phyloP scores from a whole-genome alignment of 2,888 invertebrate species.

The Lepeophtheirus nordmannii region DNA sequence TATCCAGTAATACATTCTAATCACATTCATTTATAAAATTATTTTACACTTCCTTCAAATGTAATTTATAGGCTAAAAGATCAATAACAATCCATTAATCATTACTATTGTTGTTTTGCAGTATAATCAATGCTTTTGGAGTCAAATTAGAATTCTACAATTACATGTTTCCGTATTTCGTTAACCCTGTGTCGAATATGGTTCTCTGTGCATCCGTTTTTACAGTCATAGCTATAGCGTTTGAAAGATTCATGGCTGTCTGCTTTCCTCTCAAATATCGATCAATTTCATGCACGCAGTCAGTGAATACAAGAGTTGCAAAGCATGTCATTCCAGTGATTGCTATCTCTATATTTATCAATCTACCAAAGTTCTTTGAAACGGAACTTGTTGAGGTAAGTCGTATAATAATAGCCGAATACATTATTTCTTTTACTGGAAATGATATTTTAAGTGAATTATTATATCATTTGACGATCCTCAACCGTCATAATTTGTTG shows the following conservation, averaged over 20 bases:
- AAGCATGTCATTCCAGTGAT: slow-evolving; percentile 13
- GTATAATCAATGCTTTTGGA: neutral
- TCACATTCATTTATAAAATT: too few relatives aligned
- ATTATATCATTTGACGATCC: too few relatives aligned
- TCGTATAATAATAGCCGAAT: neutral
- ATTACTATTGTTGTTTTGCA: neutral
- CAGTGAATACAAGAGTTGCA: neutral
- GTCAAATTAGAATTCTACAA: neutral
- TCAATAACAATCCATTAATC: neutral
- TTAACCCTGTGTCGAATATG: slow-evolving; percentile 15
- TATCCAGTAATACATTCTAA: too few relatives aligned
- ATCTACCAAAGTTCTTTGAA: slow-evolving; percentile 19
- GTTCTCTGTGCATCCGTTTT: slow-evolving; percentile 10
- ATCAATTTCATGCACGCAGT: slow-evolving; percentile 1
- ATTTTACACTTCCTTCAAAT: too few relatives aligned
- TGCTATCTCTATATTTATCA: slow-evolving; percentile 8
- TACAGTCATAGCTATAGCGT: slow-evolving; percentile 12
- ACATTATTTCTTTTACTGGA: too few relatives aligned
- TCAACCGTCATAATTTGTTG: too few relatives aligned
- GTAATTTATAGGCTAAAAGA: too few relatives aligned
- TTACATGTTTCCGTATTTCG: slow-evolving; percentile 9
- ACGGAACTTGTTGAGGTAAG: slow-evolving; percentile 10
- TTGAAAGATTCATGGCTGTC: slow-evolving; percentile 16
- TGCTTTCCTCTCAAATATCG: slow-evolving; percentile 11
- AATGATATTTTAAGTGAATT: too few relatives aligned